Evolutionary conservation across 1,140 invertebrate species (phyloP).

Genomic region (Lepeophtheirus salmonis): DNA sequence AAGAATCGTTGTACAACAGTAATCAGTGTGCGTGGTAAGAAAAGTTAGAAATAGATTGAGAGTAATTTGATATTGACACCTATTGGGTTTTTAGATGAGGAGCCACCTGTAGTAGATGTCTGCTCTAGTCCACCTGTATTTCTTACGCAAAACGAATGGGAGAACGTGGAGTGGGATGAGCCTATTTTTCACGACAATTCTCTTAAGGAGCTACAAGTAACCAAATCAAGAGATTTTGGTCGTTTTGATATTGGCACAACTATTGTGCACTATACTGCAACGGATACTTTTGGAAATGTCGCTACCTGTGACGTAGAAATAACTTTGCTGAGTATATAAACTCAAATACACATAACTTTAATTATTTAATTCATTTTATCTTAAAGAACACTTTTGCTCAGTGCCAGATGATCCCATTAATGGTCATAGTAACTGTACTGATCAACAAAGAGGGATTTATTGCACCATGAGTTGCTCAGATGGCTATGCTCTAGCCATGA

Average conservation of each 20-base stretch:
- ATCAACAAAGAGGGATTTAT: slow-evolving; percentile 29
- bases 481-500: slow-evolving; percentile 39
- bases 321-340: slow-evolving; percentile 39
- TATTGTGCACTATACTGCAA: slow-evolving; percentile 37
- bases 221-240: slow-evolving; percentile 31
- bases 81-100: neutral
- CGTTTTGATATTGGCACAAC: slow-evolving; percentile 38
- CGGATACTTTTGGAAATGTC: slow-evolving; percentile 38
- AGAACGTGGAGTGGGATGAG: slow-evolving; percentile 40
- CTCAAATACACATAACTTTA: neutral
- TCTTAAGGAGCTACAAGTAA: slow-evolving; percentile 24
- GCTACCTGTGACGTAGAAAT: slow-evolving; percentile 40
- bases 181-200: slow-evolving; percentile 50
- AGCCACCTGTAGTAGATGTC: slow-evolving; percentile 37
- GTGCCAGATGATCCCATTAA: slow-evolving; percentile 35
- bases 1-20: slow-evolving; percentile 24
- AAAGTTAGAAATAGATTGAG: neutral
- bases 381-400: slow-evolving; percentile 36
- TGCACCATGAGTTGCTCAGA: slow-evolving; percentile 39
- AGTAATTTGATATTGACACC: neutral
- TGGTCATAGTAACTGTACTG: slow-evolving; percentile 36
- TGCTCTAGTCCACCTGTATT: slow-evolving; percentile 39
- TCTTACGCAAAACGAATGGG: slow-evolving; percentile 29
- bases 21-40: slow-evolving; percentile 1
- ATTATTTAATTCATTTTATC: slow-evolving; percentile 3